Percentiles rank a stretch among this genome's conserved stretches.
Conservation (phyloP, 2,113 vertebrate genomes). For the Coturnix japonica region DNA sequence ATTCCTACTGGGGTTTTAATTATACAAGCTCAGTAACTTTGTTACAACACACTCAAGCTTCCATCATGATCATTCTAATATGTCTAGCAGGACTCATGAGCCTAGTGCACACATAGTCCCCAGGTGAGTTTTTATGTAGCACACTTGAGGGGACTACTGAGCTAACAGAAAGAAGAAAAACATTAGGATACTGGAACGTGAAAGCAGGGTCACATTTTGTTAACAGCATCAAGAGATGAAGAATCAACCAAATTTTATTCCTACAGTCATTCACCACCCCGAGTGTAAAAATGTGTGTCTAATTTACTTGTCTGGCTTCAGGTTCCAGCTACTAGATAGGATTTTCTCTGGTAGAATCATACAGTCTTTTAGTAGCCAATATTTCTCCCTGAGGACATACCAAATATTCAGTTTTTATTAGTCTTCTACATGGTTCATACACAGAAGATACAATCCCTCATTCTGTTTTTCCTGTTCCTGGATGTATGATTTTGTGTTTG, state of each 20-base stretch:
- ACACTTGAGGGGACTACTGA: background rate
- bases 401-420: conserved; percentile 39
- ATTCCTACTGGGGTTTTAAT: background rate
- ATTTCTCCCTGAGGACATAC: background rate
- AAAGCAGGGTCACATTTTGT: background rate
- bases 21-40: background rate
- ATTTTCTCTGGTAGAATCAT: conserved; percentile 43
- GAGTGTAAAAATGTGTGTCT: conserved; percentile 3
- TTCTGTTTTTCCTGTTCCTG: background rate
- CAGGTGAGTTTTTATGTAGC: background rate
- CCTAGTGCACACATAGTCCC: rapidly evolving
- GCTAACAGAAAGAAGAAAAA: background rate
- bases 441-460: background rate
- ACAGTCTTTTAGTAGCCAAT: background rate
- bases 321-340: background rate
- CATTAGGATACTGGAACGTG: background rate
- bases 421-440: background rate
- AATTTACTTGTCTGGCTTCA: conserved; percentile 24
- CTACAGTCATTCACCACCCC: background rate
- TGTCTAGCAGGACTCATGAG: background rate
- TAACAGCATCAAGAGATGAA: background rate
- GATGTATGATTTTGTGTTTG: conserved; percentile 12
- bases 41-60: background rate
- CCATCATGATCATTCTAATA: background rate
- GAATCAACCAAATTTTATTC: background rate